These are phyloP conservation scores for Leucoraja ocellata DNA, from an alignment of 2,797 vertebrate species.

Conservation along the genomic window DNA sequence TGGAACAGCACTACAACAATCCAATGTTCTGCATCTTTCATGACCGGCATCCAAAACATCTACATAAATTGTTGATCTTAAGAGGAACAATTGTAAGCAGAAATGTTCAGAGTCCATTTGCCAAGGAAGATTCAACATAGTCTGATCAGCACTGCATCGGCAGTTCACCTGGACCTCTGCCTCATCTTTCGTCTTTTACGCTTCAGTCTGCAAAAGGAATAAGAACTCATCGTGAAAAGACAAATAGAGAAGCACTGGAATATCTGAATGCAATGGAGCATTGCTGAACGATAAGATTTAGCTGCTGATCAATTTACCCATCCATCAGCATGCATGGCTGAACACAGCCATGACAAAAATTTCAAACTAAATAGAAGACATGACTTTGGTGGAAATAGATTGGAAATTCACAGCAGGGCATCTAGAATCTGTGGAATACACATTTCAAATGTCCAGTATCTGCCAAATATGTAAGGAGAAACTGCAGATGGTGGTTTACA, in stretches of 20 bases:
- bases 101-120: slow-evolving; percentile 23
- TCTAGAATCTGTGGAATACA: neutral
- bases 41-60: neutral
- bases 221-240: neutral
- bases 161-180: slow-evolving; percentile 34
- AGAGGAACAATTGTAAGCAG: neutral
- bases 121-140: slow-evolving; percentile 18
- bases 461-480: too few species aligned
- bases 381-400: too few species aligned
- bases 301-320: too few species aligned
- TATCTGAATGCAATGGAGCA: too few species aligned
- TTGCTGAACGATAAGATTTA: too few species aligned
- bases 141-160: neutral
- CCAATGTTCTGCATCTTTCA: slow-evolving; percentile 16
- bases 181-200: slow-evolving; percentile 39
- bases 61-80: neutral
- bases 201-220: neutral
- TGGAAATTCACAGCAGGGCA: too few species aligned
- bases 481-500: too few species aligned
- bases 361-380: too few species aligned
- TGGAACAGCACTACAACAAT: slow-evolving; percentile 11
- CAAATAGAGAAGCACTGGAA: neutral
- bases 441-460: too few species aligned
- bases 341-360: neutral
- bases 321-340: neutral